These are phyloP conservation scores for Nomada ruficornis DNA, from an alignment of 2,888 invertebrate species.

Conservation along the genomic window DNA sequence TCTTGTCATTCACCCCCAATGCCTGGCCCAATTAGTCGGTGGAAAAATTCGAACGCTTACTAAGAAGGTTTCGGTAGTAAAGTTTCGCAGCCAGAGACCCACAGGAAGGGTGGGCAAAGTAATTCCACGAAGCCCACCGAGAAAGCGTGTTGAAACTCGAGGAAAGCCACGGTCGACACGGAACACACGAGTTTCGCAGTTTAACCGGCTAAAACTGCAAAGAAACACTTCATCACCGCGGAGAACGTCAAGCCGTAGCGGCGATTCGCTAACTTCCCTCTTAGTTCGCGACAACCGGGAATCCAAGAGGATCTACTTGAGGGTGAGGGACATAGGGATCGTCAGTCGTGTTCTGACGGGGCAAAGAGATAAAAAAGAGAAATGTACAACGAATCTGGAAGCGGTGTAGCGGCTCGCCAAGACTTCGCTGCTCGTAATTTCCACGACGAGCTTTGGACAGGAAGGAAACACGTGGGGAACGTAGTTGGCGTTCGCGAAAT, in stretches of 20 bases:
- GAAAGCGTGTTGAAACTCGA: slow-evolving; percentile 10
- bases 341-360: not conserved
- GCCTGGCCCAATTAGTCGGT: not conserved
- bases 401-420: not conserved
- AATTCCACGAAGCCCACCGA: slow-evolving; percentile 22
- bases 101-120: slow-evolving; percentile 6
- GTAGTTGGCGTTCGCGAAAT: slow-evolving; percentile 11
- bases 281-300: not conserved
- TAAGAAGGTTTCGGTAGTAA: not conserved
- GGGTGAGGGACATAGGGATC: not conserved
- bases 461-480: not conserved
- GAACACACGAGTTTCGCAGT: slow-evolving; percentile 37
- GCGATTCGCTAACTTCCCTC: slow-evolving; percentile 22
- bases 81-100: slow-evolving; percentile 2
- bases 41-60: not conserved
- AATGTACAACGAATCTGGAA: slow-evolving; percentile 9
- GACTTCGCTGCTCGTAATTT: slow-evolving; percentile 23
- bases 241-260: slow-evolving; percentile 26
- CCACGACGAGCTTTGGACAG: slow-evolving; percentile 3
- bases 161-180: slow-evolving; percentile 18
- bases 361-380: not conserved
- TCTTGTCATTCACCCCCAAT: not conserved
- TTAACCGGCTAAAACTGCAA: slow-evolving; percentile 46
- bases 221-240: slow-evolving; percentile 52
- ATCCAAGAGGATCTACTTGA: too few species aligned